Percentiles rank a stretch among this genome's conserved stretches.
phyloP scores from a whole-genome alignment of 2,113 vertebrate genomes.

The Xerus inauris region DNA sequence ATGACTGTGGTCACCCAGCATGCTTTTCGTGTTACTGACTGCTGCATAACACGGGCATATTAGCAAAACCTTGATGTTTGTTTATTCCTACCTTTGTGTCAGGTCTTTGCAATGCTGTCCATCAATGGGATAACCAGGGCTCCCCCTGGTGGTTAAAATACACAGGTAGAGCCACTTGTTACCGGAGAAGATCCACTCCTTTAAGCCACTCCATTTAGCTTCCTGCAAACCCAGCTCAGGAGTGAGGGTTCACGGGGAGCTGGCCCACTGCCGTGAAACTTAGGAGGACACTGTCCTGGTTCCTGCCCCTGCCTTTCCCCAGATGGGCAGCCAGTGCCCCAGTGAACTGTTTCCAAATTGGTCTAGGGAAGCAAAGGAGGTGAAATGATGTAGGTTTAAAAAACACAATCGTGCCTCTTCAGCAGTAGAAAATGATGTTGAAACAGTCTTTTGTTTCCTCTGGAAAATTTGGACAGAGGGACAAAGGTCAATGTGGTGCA shows the following conservation, averaged over 20 bases:
- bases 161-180: neutral
- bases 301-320: accelerated
- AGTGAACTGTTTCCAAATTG: neutral
- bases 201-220: too few relatives aligned
- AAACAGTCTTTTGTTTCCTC: neutral
- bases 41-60: neutral
- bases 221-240: neutral
- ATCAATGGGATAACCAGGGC: neutral
- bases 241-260: accelerated
- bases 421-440: neutral
- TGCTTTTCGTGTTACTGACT: neutral
- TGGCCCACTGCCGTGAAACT: neutral
- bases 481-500: neutral
- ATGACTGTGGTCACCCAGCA: neutral
- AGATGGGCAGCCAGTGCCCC: neutral
- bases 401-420: neutral
- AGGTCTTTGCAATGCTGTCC: neutral
- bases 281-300: accelerated
- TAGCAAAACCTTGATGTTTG: neutral
- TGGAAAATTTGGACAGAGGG: neutral
- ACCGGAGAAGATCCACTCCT: accelerated
- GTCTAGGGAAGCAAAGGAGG: neutral
- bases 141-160: slow-evolving; percentile 78
- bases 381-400: neutral
- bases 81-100: neutral